A percentile compares a stretch with the other conserved stretches of the same genome.
Evolutionary conservation across 2,888 invertebrate species (phyloP).

Genomic region (Phortica okadai): DNA sequence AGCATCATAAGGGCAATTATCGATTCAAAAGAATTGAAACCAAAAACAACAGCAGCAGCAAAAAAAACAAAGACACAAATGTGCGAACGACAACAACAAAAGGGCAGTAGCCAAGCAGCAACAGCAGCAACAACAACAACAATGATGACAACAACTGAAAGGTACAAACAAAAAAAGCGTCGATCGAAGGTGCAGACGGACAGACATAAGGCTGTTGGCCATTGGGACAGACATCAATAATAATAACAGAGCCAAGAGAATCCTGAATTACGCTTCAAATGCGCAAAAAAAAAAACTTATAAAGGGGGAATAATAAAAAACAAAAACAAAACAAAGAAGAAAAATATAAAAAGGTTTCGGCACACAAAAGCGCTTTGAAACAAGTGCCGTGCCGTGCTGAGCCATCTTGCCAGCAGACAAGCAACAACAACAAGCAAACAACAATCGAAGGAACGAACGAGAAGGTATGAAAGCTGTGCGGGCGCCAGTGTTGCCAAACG

Average conservation of each 20-base stretch:
- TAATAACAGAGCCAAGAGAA: slow-evolving; percentile 68
- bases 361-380: neutral
- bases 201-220: slow-evolving; percentile 48
- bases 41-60: slow-evolving; percentile 50
- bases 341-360: slow-evolving; percentile 25
- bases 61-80: slow-evolving; percentile 23
- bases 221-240: slow-evolving; percentile 47
- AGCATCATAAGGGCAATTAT: slow-evolving; percentile 63
- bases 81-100: neutral
- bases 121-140: slow-evolving; percentile 22
- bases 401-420: slow-evolving; percentile 41
- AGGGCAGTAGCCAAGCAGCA: neutral
- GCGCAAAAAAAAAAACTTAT: neutral
- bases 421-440: neutral
- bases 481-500: slow-evolving; percentile 3
- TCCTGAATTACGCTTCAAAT: slow-evolving; percentile 69
- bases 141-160: slow-evolving; percentile 19
- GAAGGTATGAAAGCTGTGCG: slow-evolving; percentile 27
- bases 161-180: slow-evolving; percentile 11
- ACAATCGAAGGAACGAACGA: slow-evolving; percentile 40
- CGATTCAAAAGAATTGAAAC: slow-evolving; percentile 44
- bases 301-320: slow-evolving; percentile 24
- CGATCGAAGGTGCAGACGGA: slow-evolving; percentile 15
- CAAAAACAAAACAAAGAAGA: slow-evolving; percentile 28
- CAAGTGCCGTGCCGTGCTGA: neutral